Percentiles rank a stretch among this genome's conserved stretches.
These are phyloP conservation scores for Rhizomys pruinosus DNA, from an alignment of 2,113 vertebrate species.

Conservation along the genomic window DNA sequence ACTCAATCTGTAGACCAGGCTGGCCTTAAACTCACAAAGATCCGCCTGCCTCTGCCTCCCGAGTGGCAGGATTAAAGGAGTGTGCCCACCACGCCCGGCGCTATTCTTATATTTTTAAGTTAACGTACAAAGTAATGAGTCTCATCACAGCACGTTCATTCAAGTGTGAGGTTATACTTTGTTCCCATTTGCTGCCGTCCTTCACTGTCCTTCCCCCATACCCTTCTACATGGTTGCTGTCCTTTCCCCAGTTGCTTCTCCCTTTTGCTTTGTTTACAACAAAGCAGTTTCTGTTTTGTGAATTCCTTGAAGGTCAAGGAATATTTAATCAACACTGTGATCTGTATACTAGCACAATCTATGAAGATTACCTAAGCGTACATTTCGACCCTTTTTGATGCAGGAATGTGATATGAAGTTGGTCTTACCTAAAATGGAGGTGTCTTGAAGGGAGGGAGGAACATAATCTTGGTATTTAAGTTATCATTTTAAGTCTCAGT, in stretches of 20 bases:
- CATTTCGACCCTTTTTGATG: neutral
- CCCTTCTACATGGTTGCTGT: neutral
- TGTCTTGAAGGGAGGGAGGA: conserved; percentile 7
- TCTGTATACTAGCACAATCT: neutral
- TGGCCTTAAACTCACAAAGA: too few relatives aligned
- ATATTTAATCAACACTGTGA: conserved; percentile 4
- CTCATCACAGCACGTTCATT: neutral
- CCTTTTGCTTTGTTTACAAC: neutral
- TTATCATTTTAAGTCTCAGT: conserved; percentile 39
- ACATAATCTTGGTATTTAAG: neutral
- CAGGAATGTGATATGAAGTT: neutral
- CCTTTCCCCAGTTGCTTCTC: neutral
- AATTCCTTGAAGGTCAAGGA: neutral
- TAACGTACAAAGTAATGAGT: neutral
- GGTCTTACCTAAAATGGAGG: neutral
- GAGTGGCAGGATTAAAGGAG: too few relatives aligned
- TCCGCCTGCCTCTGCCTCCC: too few relatives aligned
- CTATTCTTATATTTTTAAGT: neutral
- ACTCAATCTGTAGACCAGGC: too few relatives aligned
- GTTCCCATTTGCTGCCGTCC: neutral
- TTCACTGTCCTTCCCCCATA: neutral
- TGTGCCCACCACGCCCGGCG: too few relatives aligned
- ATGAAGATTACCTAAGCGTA: conserved; percentile 6
- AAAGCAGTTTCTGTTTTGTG: conserved; percentile 20
- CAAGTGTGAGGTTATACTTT: neutral